These are phyloP conservation scores for Himalopsyche tibetana DNA, from an alignment of 2,888 invertebrate genomes.

Conservation along the genomic window DNA sequence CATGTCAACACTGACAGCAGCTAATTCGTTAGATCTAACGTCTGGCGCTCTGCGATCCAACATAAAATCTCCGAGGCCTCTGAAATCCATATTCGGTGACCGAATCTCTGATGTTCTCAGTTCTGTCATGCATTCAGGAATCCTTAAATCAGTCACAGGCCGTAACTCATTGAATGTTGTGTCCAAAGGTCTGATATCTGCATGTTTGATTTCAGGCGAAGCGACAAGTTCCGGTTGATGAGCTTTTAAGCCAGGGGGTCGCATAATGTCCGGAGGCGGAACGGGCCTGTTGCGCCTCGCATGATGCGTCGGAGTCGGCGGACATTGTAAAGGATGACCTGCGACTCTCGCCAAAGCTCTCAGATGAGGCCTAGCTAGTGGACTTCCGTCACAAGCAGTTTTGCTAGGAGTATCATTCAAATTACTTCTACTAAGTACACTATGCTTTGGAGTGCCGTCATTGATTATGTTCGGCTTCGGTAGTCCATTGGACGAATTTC, in stretches of 20 bases:
- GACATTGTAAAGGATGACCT: constrained; percentile 82
- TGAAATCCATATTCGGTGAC: constrained; percentile 77
- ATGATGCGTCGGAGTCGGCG: constrained; percentile 92
- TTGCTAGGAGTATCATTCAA: constrained; percentile 65
- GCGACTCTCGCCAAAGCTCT: constrained; percentile 79
- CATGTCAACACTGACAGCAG: constrained; percentile 66
- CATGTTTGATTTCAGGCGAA: constrained; percentile 70
- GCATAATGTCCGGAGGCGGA: constrained; percentile 71
- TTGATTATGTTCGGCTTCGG: constrained; percentile 71
- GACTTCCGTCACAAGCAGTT: constrained; percentile 70
- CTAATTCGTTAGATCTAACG: constrained; percentile 67
- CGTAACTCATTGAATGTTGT: constrained; percentile 67
- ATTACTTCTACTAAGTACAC: constrained; percentile 69
- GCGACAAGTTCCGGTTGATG: constrained; percentile 74
- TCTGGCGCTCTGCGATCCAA: constrained; percentile 74
- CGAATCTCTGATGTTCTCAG: constrained; percentile 76
- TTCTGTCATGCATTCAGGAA: constrained; percentile 75
- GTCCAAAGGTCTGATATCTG: constrained; percentile 70
- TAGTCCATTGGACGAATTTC: constrained; percentile 69
- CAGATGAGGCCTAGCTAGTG: constrained; percentile 78
- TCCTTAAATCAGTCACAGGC: constrained; percentile 73
- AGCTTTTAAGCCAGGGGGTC: constrained; percentile 76
- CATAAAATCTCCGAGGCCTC: constrained; percentile 78
- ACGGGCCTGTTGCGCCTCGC: constrained; percentile 82
- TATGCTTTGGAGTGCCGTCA: constrained; percentile 74